These are phyloP conservation scores for Allobates femoralis DNA, from an alignment of 2,797 vertebrate species.

Conservation along the genomic window DNA sequence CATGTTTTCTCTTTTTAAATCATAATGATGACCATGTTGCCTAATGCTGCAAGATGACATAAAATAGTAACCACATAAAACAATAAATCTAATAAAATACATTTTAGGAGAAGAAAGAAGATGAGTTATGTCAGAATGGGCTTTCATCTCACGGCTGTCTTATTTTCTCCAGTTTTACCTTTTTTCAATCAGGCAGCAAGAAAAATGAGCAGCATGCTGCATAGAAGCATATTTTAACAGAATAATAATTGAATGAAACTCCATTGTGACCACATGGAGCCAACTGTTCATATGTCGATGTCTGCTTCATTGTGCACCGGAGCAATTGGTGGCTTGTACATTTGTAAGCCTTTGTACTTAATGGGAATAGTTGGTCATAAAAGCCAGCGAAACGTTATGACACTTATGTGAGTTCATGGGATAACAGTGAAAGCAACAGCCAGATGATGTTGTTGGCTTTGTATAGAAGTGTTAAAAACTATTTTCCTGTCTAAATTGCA, in stretches of 20 bases:
- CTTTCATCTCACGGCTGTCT: background rate
- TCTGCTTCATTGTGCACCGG: slow-evolving; percentile 11
- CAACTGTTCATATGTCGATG: slow-evolving; percentile 14
- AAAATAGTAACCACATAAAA: background rate
- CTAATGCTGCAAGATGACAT: background rate
- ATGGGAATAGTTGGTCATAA: slow-evolving; percentile 6
- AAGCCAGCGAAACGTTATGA: background rate
- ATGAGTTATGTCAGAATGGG: background rate
- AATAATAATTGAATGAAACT: slow-evolving; percentile 16
- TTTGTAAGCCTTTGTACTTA: slow-evolving; percentile 11
- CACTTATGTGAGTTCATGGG: slow-evolving; percentile 4
- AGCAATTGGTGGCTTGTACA: slow-evolving; percentile 9
- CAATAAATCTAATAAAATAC: background rate
- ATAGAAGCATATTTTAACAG: slow-evolving; percentile 5
- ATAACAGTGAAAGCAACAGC: background rate
- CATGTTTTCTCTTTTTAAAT: too few species aligned
- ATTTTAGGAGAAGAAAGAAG: background rate
- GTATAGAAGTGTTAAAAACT: background rate
- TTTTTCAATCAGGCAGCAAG: background rate
- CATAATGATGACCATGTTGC: too few species aligned
- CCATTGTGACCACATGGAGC: background rate
- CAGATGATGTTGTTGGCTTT: background rate
- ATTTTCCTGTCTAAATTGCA: background rate
- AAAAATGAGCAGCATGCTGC: background rate
- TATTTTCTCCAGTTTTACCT: slow-evolving; percentile 3